Evolutionary conservation across 1,140 invertebrate species (phyloP).

Genomic region (Potamilus streckersoni): DNA sequence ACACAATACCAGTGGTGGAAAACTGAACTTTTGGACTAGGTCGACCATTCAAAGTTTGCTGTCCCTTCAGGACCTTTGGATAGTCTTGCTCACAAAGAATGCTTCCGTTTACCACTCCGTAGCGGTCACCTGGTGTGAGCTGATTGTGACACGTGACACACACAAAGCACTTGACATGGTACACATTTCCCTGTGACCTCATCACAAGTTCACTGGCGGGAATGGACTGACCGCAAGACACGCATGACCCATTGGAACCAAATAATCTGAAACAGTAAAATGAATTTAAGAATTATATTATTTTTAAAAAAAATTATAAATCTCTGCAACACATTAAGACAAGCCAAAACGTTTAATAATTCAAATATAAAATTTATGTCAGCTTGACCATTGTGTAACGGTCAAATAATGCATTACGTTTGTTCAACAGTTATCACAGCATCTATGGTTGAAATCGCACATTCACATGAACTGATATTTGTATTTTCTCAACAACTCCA

Average conservation of each 20-base stretch:
- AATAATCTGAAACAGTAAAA: slow-evolving; percentile 81
- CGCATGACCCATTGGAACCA: slow-evolving; percentile 85
- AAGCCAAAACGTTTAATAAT: no score
- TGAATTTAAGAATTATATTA: slow-evolving; percentile 9
- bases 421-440: no score
- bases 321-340: no score
- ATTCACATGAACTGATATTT: no score
- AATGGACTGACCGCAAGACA: slow-evolving; percentile 89
- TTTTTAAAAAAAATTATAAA: not conserved
- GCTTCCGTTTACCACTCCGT: slow-evolving; percentile 85
- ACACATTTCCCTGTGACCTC: slow-evolving; percentile 79
- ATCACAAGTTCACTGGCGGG: slow-evolving; percentile 92
- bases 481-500: no score
- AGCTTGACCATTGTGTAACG: no score
- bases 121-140: slow-evolving; percentile 90
- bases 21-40: no score
- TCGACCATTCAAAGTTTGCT: slow-evolving; percentile 5
- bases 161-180: slow-evolving; percentile 92
- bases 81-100: slow-evolving; percentile 93
- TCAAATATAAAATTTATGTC: no score
- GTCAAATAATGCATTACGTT: no score
- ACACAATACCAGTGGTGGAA: no score
- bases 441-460: no score
- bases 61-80: slow-evolving; percentile 85
- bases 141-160: slow-evolving; percentile 90